Conservation (phyloP, 2,113 vertebrate genomes). For the Salvelinus sp. region DNA sequence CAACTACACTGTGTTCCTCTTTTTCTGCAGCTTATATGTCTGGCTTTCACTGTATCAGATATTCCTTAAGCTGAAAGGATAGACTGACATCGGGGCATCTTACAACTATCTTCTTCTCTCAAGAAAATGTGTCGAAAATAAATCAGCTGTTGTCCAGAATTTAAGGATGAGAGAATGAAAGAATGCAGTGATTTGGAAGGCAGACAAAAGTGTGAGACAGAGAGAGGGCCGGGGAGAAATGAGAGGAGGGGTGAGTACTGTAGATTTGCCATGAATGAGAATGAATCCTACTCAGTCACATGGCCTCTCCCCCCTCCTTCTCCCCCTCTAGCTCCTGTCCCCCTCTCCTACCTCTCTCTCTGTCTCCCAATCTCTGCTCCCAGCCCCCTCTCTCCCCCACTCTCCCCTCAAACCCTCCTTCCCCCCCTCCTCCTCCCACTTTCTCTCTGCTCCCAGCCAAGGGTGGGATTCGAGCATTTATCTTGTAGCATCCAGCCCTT, state of each 20-base stretch:
- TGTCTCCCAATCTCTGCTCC: conserved; percentile 24
- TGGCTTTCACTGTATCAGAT: not conserved
- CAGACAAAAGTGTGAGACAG: not conserved
- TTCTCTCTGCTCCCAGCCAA: conserved; percentile 41
- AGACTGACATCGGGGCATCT: not conserved
- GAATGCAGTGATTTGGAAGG: not conserved
- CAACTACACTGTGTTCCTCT: not conserved
- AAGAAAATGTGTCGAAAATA: not conserved
- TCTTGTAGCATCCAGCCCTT: conserved; percentile 73
- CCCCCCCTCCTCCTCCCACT: conserved; percentile 14
- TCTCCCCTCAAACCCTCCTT: not conserved
- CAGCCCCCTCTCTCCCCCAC: conserved; percentile 31
- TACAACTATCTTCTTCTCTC: not conserved
- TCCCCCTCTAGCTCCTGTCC: not conserved
- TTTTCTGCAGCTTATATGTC: not conserved
- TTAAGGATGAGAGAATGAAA: not conserved
- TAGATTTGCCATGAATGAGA: conserved; percentile 41
- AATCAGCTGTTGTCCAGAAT: not conserved
- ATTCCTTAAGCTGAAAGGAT: not conserved
- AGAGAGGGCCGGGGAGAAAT: not conserved
- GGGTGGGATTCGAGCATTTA: conserved; percentile 69
- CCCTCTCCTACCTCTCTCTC: not conserved
- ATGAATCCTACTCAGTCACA: conserved; percentile 31
- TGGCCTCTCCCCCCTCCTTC: conserved; percentile 16
- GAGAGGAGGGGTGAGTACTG: conserved; percentile 15